Base-by-base conservation (phyloP, 2,113 vertebrate genomes). In the Cavia aperea region DNA sequence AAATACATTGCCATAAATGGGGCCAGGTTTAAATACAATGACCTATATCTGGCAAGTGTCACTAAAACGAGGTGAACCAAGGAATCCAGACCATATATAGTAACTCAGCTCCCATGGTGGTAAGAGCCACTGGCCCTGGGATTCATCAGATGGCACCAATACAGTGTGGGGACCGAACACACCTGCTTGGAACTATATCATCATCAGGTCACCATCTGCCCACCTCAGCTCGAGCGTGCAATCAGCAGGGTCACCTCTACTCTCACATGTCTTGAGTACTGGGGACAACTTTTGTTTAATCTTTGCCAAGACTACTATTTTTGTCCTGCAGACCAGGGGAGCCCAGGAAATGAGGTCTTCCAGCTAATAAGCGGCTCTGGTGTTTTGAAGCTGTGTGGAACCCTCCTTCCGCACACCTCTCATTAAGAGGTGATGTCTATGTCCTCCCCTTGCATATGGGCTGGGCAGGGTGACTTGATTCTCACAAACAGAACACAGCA, bases 31-130 rank as follows among this genome's bases (percentile, higher is more conserved):
- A 95, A 96, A 77, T 87, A 94, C 63, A 87, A 89, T 96, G 96
- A 94, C 96, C 96, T 96, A 93, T 96, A 96, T 97, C 91, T 93
- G 93, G 95, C 93, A 95, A 86, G 81, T 94, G 93, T 87, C 93
- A 58, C 94, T 92, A 95, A 95, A 96, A 91, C 54, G 86, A 96
- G 93, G 81, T 95, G 89, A 93, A 92, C 86, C 91, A 83, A 94
- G 89, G 95, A 95, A 92, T 91, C 78, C 95, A 95, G 60, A 86
- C 96, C 96, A 95, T 96, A 92, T 94, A 96, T 92, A 91, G 96
- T 87, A 83, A 88, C 66, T 60, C 58, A 78, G 54, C 89, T 70
- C 86, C 75, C 72, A 33, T n/a, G 12, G 11, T 21, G 72, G 7
- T 75, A 36, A 93, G 89, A 94, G 49, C 63, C 29, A 14, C 62